Percentiles rank a stretch among this genome's conserved stretches.
These are phyloP conservation scores for Dissostichus mawsoni DNA, from an alignment of 2,113 vertebrate genomes.

Conservation along the genomic window DNA sequence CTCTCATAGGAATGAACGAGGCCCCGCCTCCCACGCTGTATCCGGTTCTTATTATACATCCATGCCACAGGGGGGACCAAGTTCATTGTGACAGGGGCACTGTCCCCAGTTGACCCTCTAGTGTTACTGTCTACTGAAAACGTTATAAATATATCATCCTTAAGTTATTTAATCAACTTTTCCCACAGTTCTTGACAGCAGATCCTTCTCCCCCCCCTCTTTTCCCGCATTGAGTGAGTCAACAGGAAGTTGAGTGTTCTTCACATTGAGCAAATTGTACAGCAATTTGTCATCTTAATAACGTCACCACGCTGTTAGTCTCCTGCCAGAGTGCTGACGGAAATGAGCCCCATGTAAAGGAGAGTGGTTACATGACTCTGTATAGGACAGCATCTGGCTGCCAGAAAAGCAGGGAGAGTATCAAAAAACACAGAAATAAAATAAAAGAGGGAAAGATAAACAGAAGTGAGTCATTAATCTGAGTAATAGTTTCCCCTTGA, in stretches of 20 bases:
- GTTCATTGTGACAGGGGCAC: too few species aligned
- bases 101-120: too few species aligned
- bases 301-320: conserved; percentile 52
- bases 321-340: conserved; percentile 57
- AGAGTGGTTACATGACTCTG: conserved; percentile 22
- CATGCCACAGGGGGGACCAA: too few species aligned
- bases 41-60: too few species aligned
- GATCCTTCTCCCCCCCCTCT: conserved; percentile 8
- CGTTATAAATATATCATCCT: not conserved
- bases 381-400: conserved; percentile 52
- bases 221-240: conserved; percentile 74
- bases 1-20: too few species aligned
- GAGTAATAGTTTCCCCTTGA: conserved; percentile 9
- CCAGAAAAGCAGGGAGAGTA: not conserved
- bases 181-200: conserved; percentile 34
- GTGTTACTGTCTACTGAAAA: too few species aligned
- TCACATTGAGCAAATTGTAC: conserved; percentile 61
- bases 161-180: not conserved
- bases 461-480: conserved; percentile 30
- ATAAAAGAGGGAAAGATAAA: conserved; percentile 14
- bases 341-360: conserved; percentile 47
- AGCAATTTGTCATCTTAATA: conserved; percentile 62
- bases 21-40: too few species aligned
- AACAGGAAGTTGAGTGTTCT: conserved; percentile 77
- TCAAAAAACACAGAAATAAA: not conserved